These are phyloP conservation scores for Lagodon rhomboides DNA, from an alignment of 2,797 vertebrate species.

Conservation along the genomic window DNA sequence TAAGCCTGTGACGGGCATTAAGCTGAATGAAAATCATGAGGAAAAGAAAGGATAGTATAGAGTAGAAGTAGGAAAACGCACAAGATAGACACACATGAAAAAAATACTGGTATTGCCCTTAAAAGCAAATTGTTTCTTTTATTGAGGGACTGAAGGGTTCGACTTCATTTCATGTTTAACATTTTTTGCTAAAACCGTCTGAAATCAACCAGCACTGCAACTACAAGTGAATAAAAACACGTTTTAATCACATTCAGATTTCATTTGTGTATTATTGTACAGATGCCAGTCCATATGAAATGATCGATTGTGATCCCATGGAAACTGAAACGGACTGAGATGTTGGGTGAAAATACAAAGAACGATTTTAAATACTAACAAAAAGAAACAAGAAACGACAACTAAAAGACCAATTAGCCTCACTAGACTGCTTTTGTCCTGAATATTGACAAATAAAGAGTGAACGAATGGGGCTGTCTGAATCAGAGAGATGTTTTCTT, in stretches of 20 bases:
- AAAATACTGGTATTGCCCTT: constrained; percentile 61
- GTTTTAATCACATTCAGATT: constrained; percentile 53
- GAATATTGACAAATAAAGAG: constrained; percentile 7
- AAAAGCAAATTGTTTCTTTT: constrained; percentile 11
- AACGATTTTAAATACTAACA: constrained; percentile 7
- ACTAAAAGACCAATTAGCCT: background rate
- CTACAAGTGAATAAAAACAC: constrained; percentile 56
- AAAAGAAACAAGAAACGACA: background rate
- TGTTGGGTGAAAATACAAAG: background rate
- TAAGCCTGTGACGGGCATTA: constrained; percentile 4
- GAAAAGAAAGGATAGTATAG: constrained; percentile 2
- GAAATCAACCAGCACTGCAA: constrained; percentile 61
- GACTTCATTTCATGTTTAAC: constrained; percentile 48
- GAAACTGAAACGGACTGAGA: constrained; percentile 16
- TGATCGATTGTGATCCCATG: constrained; percentile 15
- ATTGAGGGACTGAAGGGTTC: constrained; percentile 15
- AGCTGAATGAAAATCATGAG: constrained; percentile 29
- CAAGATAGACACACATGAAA: constrained; percentile 31
- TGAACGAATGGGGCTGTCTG: background rate
- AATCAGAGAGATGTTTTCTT: background rate
- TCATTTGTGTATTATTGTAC: constrained; percentile 45
- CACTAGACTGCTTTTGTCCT: background rate
- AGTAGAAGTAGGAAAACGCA: constrained; percentile 40
- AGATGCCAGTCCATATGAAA: constrained; percentile 4
- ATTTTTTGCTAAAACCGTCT: constrained; percentile 38